Base-by-base conservation (phyloP, 1,140 invertebrate genomes). In the Musca vetustissima region DNA sequence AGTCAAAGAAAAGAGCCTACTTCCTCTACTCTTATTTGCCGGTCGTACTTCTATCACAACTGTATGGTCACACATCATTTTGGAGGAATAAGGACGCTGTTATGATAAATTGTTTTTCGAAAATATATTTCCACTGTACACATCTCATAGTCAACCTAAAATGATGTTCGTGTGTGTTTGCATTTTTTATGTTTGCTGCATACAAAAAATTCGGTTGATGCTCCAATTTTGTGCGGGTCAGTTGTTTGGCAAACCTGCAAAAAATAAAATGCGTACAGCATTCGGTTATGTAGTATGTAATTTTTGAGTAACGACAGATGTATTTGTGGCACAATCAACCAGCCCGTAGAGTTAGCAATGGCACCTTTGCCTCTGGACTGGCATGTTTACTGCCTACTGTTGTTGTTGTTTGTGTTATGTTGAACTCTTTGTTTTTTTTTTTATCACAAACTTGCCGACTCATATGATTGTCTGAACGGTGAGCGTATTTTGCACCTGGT, bases 401-500 rank as follows among this genome's bases (percentile, higher is more conserved):
- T 59, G 55, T 15, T 59, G 55, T 59, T 59, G 25, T 32, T 4
- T 59, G 28, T 59, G 28, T 59, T 28, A 11, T 59, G 32, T 36
- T 36, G 28, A 36, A 36, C 36, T 61, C 32, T 36, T 28, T 28
- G 25, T 28, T n/a, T 24, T 57, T 55, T 57, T 55, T 2, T 57
- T 57, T 57, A 57, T 57, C 53, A 57, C 53, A 57, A n/a, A 28
- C 36, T 61, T 61, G 17, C 36, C n/a, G 28, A 36, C 32, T 59
- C 28, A 61, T 61, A 61, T 32, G 32, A 43, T 19, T 61, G 15
- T 59, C 24, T 9, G 19, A 19, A 17, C 36, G 25, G 17, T 49
- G n/a, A 36, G 28, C n/a, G 57, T 61, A 61, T 61, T 61, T 61
- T 61, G 57, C 57, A 61, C 57, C 57, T 61, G 57, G 57, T 61